Evolutionary conservation across 2,797 vertebrate genomes (phyloP).

Genomic region (Chiloscyllium punctatum): DNA sequence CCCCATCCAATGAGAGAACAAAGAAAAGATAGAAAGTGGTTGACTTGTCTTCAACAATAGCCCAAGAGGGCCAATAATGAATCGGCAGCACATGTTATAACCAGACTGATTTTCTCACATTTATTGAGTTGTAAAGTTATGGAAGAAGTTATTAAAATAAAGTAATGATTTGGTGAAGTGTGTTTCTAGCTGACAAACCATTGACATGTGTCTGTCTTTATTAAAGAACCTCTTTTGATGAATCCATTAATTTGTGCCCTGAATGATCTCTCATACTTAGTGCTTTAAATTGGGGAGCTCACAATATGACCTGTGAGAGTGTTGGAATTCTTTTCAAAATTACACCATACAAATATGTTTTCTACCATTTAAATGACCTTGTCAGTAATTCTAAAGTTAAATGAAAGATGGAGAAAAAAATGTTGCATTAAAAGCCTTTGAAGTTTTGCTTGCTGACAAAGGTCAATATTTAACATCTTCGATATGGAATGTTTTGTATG

Average conservation of each 20-base stretch:
- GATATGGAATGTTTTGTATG: neutral
- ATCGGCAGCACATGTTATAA: neutral
- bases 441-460: neutral
- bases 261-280: constrained; percentile 41
- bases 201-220: constrained; percentile 64
- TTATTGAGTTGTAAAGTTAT: constrained; percentile 42
- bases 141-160: constrained; percentile 68
- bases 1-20: too few relatives aligned
- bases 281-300: neutral
- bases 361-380: constrained; percentile 23
- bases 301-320: neutral
- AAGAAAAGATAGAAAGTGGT: neutral
- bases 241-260: constrained; percentile 52
- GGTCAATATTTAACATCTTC: neutral
- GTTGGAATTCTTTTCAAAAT: constrained; percentile 18
- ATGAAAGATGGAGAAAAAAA: neutral
- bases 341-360: neutral
- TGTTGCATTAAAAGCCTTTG: neutral
- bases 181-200: constrained; percentile 64
- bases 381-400: neutral
- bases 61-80: neutral
- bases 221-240: constrained; percentile 65
- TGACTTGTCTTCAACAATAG: constrained; percentile 51
- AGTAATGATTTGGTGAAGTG: constrained; percentile 65
- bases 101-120: neutral